Evolutionary conservation across 1,140 invertebrate genomes (phyloP).

Genomic region (Helicorthomorpha holstii): DNA sequence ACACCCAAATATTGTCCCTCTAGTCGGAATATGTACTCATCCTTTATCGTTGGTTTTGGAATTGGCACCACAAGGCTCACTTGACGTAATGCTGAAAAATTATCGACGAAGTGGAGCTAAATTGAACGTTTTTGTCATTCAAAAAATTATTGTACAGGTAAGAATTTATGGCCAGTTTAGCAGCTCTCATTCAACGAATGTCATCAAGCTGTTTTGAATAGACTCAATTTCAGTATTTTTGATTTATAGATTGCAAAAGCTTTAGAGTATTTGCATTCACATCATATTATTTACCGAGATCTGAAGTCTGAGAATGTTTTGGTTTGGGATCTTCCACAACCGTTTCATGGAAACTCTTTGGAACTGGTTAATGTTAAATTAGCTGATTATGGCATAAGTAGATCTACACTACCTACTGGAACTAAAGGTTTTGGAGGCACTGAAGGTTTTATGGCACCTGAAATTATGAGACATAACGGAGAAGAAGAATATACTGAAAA

Average conservation of each 20-base stretch:
- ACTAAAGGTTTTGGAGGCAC: conserved; percentile 96
- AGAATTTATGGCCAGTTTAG: too few species aligned
- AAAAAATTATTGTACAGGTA: conserved; percentile 68
- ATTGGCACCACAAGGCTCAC: conserved; percentile 75
- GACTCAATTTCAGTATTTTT: too few species aligned
- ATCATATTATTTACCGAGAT: conserved; percentile 89
- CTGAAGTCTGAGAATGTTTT: conserved; percentile 97
- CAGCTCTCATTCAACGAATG: too few species aligned
- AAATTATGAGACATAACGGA: conserved; percentile 94
- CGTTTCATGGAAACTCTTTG: conserved; percentile 34
- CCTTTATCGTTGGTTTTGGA: conserved; percentile 82
- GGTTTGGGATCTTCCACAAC: conserved; percentile 79
- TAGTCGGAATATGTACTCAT: conserved; percentile 69
- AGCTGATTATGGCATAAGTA: conserved; percentile 90
- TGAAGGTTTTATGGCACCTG: conserved; percentile 96
- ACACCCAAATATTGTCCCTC: conserved; percentile 80
- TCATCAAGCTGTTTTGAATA: too few species aligned
- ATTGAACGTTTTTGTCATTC: conserved; percentile 59
- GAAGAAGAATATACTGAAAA: conserved; percentile 98
- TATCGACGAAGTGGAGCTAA: conserved; percentile 65
- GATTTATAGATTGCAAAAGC: conserved; percentile 60
- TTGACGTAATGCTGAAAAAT: conserved; percentile 61
- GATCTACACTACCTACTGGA: conserved; percentile 67
- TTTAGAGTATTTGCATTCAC: conserved; percentile 85
- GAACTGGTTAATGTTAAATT: conserved; percentile 71